Percentiles rank a stretch among this genome's conserved stretches.
Evolutionary conservation across 2,113 vertebrate genomes (phyloP).

Genomic region (Rana temporaria): DNA sequence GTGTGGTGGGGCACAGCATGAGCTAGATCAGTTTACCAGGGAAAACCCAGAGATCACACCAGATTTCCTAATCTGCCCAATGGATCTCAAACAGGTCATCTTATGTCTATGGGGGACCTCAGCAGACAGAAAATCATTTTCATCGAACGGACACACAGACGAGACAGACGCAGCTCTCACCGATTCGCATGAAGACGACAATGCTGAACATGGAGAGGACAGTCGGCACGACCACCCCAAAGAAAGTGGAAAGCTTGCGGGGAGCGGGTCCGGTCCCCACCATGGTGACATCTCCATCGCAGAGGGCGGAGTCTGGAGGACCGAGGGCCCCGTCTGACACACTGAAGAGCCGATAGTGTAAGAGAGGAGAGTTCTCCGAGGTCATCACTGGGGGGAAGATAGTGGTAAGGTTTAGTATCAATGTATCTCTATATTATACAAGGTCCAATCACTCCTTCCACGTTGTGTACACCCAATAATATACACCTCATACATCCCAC

Average conservation of each 20-base stretch:
- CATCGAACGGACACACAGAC: too few relatives aligned
- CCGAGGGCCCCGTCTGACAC: slow-evolving; percentile 61
- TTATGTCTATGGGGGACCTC: too few relatives aligned
- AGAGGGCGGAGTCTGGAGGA: slow-evolving; percentile 55
- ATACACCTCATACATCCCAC: too few relatives aligned
- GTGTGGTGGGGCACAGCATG: too few relatives aligned
- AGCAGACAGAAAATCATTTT: too few relatives aligned
- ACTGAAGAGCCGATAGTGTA: slow-evolving; percentile 77
- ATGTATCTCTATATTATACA: background rate
- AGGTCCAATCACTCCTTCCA: too few relatives aligned
- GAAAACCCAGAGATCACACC: too few relatives aligned
- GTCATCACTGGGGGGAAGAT: slow-evolving; percentile 73
- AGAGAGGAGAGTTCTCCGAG: slow-evolving; percentile 81
- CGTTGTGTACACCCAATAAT: background rate
- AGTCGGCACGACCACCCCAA: slow-evolving; percentile 90
- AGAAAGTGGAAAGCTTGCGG: slow-evolving; percentile 85
- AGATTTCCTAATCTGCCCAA: background rate
- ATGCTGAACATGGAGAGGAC: slow-evolving; percentile 94
- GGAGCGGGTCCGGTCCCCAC: slow-evolving; percentile 63
- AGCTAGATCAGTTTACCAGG: too few relatives aligned
- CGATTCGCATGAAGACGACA: slow-evolving; percentile 85
- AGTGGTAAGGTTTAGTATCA: slow-evolving; percentile 7
- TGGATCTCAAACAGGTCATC: too few relatives aligned
- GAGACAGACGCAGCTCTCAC: slow-evolving; percentile 66
- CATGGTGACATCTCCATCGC: slow-evolving; percentile 51